Evolutionary conservation across 2,888 invertebrate species (phyloP), one percentile per base, ranked within the genome.

Genomic region (Hoplodrina blanda): DNA sequence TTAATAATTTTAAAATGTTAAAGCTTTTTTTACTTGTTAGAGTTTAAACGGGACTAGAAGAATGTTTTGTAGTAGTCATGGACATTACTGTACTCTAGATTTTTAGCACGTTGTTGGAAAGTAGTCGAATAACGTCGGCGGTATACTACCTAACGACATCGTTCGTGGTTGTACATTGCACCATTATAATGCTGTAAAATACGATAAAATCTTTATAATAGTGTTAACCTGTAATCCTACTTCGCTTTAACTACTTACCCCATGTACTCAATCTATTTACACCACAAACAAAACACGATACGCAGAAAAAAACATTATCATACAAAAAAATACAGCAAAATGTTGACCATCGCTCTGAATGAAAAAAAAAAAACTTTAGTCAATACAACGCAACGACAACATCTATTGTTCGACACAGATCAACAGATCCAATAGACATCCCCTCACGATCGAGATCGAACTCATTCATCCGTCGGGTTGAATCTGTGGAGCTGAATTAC

Each of bases 361-460:
- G 75, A 46, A 69, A 73, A 63, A 25, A n/a, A 72, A 80, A 68
- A 73, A 79, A 68, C 52, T 41, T 41, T 69, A 72, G 69, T 78
- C 78, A 81, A 69, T 73, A 78, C 72, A 76, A 74, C 52, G 69
- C 76, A 72, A 75, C 66, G 73, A 73, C 65, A 76, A 73, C 74
- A 69, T 71, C 76, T 72, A 78, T 81, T 74, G 81, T 76, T 70
- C 75, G 78, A 76, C 49, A 69, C 62, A 76, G 79, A 78, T 79
- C 83, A 76, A 65, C 66, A 79, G 75, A 75, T 79, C 81, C 74
- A 82, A 81, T 84, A 83, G 83, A 73, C 81, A 82, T 73, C 79
- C 85, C 85, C 88, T 90, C 87, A 87, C 89, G 85, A 89, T 88
- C 83, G 91, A 89, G 90, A 92, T 92, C 89, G 91, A 88, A 88